phyloP scores from a whole-genome alignment of 2,888 invertebrate species.

The Drosophila mimetica region DNA sequence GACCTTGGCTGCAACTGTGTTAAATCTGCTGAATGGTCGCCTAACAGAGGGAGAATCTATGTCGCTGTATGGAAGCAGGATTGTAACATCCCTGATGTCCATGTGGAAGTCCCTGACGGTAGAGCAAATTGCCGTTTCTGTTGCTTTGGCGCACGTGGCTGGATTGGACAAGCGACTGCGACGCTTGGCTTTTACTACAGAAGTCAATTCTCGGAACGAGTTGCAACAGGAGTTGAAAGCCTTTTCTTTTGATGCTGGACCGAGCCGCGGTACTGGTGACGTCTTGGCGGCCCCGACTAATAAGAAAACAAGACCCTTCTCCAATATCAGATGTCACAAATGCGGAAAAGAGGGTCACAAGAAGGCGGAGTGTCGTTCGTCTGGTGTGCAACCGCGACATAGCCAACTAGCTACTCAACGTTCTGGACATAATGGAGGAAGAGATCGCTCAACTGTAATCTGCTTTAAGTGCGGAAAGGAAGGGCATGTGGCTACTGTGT shows the following conservation, averaged over 20 bases:
- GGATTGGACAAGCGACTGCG: neutral
- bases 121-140: neutral
- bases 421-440: neutral
- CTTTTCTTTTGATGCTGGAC: conserved; percentile 1
- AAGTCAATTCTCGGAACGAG: neutral
- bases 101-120: neutral
- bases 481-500: neutral
- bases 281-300: neutral
- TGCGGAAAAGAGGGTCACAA: conserved; percentile 3
- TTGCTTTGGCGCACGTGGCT: conserved; percentile 1
- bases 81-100: neutral
- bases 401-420: neutral
- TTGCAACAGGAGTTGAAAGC: neutral
- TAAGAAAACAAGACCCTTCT: neutral
- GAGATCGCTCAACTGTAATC: neutral
- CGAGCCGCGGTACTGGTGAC: neutral
- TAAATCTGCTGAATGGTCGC: conserved; percentile 1
- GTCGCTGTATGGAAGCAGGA: conserved; percentile 1
- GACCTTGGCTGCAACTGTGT: conserved; percentile 1
- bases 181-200: conserved; percentile 1
- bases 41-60: neutral
- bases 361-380: neutral
- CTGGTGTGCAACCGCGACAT: neutral
- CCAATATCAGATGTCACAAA: neutral
- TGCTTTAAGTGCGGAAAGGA: neutral